Percentiles rank a stretch among this genome's conserved stretches.
These are phyloP conservation scores for Metopolophium dirhodum DNA, from an alignment of 1,140 invertebrate genomes.

Conservation along the genomic window DNA sequence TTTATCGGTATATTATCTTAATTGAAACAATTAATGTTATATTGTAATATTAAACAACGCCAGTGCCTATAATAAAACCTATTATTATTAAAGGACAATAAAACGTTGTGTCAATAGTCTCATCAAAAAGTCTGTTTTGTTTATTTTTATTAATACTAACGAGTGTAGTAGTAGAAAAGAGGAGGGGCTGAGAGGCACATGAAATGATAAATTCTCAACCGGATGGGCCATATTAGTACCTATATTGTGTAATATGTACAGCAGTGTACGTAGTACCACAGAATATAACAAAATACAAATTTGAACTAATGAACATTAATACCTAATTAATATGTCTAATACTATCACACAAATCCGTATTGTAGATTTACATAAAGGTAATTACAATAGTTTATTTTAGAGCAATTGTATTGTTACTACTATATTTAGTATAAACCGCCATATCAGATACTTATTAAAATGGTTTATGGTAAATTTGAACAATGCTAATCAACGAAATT, in stretches of 20 bases:
- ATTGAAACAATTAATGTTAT: conserved; percentile 51
- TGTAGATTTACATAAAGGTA: neutral
- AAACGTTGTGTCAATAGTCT: conserved; percentile 35
- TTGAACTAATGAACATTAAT: neutral
- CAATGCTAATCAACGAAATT: too few species aligned
- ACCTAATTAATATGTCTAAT: neutral
- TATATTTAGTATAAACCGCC: neutral
- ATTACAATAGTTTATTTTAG: neutral
- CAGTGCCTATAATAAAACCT: conserved; percentile 27
- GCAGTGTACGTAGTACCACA: neutral
- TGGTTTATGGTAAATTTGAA: too few species aligned
- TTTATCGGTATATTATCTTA: neutral
- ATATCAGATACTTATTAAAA: neutral
- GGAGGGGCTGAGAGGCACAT: neutral
- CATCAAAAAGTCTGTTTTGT: conserved; percentile 29
- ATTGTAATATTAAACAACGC: conserved; percentile 16
- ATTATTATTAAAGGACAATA: conserved; percentile 52
- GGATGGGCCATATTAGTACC: neutral
- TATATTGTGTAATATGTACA: neutral
- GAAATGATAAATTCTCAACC: neutral
- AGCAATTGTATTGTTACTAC: neutral
- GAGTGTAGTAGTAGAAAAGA: neutral
- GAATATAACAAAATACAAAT: neutral
- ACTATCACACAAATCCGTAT: neutral
- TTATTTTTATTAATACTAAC: conserved; percentile 47